Conservation (phyloP, 1,140 invertebrate species). For the Dendroctonus valens region DNA sequence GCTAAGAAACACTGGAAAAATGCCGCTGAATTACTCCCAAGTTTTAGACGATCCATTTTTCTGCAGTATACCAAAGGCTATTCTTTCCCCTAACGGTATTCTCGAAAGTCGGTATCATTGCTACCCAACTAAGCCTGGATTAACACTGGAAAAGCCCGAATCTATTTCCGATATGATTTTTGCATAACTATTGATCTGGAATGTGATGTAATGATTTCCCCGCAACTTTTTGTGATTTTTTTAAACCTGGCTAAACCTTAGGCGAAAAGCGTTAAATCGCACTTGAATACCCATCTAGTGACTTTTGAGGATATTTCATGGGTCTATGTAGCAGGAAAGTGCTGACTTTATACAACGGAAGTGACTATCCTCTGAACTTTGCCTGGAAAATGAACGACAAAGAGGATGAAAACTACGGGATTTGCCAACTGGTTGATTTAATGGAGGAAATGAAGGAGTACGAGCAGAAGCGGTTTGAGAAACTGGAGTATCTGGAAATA, state of each 20-base stretch:
- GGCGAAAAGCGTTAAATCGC: constrained; percentile 31
- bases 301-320: constrained; percentile 51
- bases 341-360: constrained; percentile 52
- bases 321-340: constrained; percentile 46
- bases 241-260: neutral
- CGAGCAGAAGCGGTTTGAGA: constrained; percentile 19
- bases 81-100: constrained; percentile 45
- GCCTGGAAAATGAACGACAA: constrained; percentile 49
- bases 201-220: constrained; percentile 22
- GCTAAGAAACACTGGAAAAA: constrained; percentile 51
- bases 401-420: constrained; percentile 36
- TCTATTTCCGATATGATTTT: constrained; percentile 13
- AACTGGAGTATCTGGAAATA: constrained; percentile 26
- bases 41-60: constrained; percentile 45
- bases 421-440: constrained; percentile 19
- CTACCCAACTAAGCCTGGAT: constrained; percentile 1
- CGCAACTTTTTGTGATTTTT: neutral
- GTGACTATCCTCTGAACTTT: constrained; percentile 48
- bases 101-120: constrained; percentile 28
- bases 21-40: constrained; percentile 46
- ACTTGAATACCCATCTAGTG: constrained; percentile 43
- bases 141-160: neutral
- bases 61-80: constrained; percentile 48
- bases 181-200: constrained; percentile 20
- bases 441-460: constrained; percentile 18